Base-by-base conservation (phyloP, 2,888 invertebrate genomes). In the Napeogenes sylphis region DNA sequence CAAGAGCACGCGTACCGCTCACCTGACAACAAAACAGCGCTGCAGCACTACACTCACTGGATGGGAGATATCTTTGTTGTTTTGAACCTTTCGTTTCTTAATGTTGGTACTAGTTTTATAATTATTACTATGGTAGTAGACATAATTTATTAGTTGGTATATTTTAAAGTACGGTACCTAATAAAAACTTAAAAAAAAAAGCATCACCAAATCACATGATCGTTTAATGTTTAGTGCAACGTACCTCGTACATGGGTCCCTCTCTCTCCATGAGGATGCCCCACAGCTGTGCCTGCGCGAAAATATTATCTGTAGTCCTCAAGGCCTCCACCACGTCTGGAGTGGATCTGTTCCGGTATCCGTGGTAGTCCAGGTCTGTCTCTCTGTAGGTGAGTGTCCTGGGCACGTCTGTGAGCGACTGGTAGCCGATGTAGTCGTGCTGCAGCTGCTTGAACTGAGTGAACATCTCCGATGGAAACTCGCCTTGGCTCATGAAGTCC, bases 361-460 rank as follows among this genome's bases (percentile, higher is more conserved):
- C 77, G 87, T 94, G 80, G 65, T 85, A 90, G 47, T 87, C 88
- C 33, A 91, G 66, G 55, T 91, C 81, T 63, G 93, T 93, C 78
- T 97, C 97, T 54, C 92, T 87, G 80, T 95, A 96, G 3, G 94
- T 92, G 55, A 95, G 88, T 2, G 96, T 94, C 73, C 95, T 94
- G 0, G 98, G 98, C 12, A 99, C 97, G 90, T 98, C 98, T 0
- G 98, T 98, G 61, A 99, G 92, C 80, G 98, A 98, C 89, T 98
- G 98, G 89, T 98, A 98, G 55, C 97, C 98, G 79, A 97, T 96
- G 80, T 97, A 97, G 79, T 97, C 96, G 81, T 97, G 96, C 80
- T 97, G 94, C 65, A 98, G 86, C 87, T 99, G 98, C 66, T 94
- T 93, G 85, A 99, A 98, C 67, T 96, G 95, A 5, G 93, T 93